Evolutionary conservation across 2,113 vertebrate genomes (phyloP).

Genomic region (Oceanodroma tethys): DNA sequence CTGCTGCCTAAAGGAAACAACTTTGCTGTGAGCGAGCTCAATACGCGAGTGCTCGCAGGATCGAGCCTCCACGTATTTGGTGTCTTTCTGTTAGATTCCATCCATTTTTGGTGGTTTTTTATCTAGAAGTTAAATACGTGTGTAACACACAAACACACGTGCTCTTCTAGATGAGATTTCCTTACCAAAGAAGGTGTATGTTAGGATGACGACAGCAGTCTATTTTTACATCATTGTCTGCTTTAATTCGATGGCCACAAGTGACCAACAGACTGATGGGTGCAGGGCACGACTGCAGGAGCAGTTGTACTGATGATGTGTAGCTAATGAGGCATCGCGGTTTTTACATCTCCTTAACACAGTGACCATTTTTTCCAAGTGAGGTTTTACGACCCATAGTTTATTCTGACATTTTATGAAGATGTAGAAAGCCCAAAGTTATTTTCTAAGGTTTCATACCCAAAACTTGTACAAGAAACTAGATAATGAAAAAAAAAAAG

Average conservation of each 20-base stretch:
- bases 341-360: neutral
- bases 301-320: neutral
- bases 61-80: fast-evolving
- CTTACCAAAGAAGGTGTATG: neutral
- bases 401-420: neutral
- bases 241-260: neutral
- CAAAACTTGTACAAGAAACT: neutral
- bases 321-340: fast-evolving
- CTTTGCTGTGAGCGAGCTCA: neutral
- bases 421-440: neutral
- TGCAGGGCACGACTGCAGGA: too few relatives aligned
- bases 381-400: neutral
- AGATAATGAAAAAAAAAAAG: neutral
- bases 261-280: neutral
- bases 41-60: neutral
- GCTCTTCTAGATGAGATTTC: neutral
- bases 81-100: neutral
- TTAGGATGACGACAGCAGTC: neutral
- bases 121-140: neutral
- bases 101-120: neutral
- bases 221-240: neutral
- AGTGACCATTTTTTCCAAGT: neutral
- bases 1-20: neutral
- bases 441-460: neutral
- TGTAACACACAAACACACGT: neutral